A percentile compares a stretch with the other conserved stretches of the same genome.
These are phyloP conservation scores for Heptranchias perlo DNA, from an alignment of 2,113 vertebrate genomes.

Conservation along the genomic window DNA sequence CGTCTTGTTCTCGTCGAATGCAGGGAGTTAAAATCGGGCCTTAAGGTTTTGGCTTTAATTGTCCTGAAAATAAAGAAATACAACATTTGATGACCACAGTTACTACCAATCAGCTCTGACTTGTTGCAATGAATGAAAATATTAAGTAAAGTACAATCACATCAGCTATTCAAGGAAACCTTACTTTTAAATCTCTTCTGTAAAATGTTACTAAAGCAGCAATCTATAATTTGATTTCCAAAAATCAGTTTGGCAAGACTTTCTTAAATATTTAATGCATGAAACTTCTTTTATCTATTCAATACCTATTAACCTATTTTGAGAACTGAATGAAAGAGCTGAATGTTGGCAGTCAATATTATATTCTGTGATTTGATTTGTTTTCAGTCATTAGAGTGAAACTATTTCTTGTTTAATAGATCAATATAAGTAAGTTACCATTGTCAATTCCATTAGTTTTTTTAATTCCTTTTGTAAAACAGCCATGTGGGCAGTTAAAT, in stretches of 20 bases:
- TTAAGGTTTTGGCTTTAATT: neutral
- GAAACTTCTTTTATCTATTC: slow-evolving; percentile 52
- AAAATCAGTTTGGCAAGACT: slow-evolving; percentile 68
- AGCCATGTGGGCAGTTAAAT: neutral
- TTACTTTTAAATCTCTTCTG: slow-evolving; percentile 48
- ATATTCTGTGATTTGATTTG: neutral
- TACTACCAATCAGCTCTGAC: slow-evolving; percentile 41
- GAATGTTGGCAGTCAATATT: neutral
- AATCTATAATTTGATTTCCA: slow-evolving; percentile 64
- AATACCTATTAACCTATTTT: slow-evolving; percentile 56
- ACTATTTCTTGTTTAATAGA: neutral
- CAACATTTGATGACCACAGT: neutral
- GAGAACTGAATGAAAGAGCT: neutral
- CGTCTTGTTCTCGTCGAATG: no score
- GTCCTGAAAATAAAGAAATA: neutral
- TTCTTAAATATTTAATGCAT: slow-evolving; percentile 52
- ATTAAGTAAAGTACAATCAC: slow-evolving; percentile 60
- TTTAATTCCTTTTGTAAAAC: neutral
- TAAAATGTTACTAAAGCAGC: slow-evolving; percentile 57
- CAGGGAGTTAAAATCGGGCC: no score
- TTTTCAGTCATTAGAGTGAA: neutral
- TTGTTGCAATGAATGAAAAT: no score
- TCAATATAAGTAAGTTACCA: neutral
- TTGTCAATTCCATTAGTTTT: neutral
- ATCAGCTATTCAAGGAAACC: slow-evolving; percentile 58